Base-by-base conservation (phyloP, 2,797 vertebrate species). In the Rhinogobio ventralis region DNA sequence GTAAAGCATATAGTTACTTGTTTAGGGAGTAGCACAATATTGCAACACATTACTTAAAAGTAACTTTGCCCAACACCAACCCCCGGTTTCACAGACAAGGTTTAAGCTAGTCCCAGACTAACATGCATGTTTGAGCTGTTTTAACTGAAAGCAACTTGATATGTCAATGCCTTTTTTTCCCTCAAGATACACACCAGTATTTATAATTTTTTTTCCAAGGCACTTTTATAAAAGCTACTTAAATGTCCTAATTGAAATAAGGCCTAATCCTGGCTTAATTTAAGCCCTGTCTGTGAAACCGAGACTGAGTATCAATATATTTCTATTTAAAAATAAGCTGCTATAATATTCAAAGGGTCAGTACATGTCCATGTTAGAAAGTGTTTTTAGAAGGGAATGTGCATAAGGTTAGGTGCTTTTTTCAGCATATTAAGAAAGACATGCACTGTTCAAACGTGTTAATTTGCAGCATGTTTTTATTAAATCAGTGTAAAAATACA, bases 401-500 rank as follows among this genome's bases (percentile, higher is more conserved):
- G 14, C 60, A 17, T 30, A 30, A 64, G 60, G 72, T 74, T 74
- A 74, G 19, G 25, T 30, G 49, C 19, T n/a, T 2, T 7, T 8
- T 68, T 15, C 8, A 64, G 36, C 25, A 33, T 9, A 10, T 66
- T 15, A 39, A 82, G 6, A 72, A 73, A 69, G 39, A 81, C 68
- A 62, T 82, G 68, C 69, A 20, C 30, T 0, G 19, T 25, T 33
- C 57, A 85, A 74, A 66, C n/a, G 0, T 39, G 71, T 82, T 66
- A 55, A 84, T 66, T 28, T n/a, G 60, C 55, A 64, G 39, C 72
- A 64, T 39, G 51, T 77, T 86, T 89, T 90, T 88, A 90, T 86
- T 88, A 83, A 86, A 77, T 66, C 79, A 85, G 85, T 79, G 76
- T 83, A 85, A 89, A 88, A 88, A 86, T 86, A 88, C 87, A 90